Conservation (phyloP, 1,140 invertebrate species). For the Drosophila watanabei region DNA sequence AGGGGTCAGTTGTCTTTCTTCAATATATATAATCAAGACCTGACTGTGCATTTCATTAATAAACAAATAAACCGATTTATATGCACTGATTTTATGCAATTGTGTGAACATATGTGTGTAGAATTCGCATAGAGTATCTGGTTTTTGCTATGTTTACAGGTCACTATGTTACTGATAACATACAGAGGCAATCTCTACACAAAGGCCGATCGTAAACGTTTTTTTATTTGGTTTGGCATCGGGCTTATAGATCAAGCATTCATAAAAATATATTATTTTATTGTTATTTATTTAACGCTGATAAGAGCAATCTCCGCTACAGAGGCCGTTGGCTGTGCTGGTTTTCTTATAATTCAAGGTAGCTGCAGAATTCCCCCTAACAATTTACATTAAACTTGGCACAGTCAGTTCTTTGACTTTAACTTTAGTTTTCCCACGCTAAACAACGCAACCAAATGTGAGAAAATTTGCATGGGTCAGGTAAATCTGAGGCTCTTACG, state of each 20-base stretch:
- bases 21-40: too few species aligned
- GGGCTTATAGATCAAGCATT: background rate
- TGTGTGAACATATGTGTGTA: background rate
- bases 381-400: slow-evolving; percentile 18
- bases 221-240: slow-evolving; percentile 12
- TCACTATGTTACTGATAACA: slow-evolving; percentile 20
- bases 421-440: slow-evolving; percentile 31
- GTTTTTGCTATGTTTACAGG: background rate
- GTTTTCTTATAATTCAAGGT: slow-evolving; percentile 22
- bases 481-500: slow-evolving; percentile 12
- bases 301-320: slow-evolving; percentile 19
- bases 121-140: background rate
- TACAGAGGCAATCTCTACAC: slow-evolving; percentile 5
- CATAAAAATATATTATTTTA: slow-evolving; percentile 35
- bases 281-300: slow-evolving; percentile 26
- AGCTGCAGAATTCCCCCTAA: background rate
- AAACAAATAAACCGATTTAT: background rate
- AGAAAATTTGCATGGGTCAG: slow-evolving; percentile 53
- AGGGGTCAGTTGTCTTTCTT: too few species aligned
- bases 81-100: background rate
- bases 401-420: slow-evolving; percentile 22
- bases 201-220: background rate
- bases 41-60: too few species aligned
- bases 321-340: slow-evolving; percentile 1
- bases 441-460: slow-evolving; percentile 37